Conservation (phyloP, 2,888 invertebrate genomes). For the Dicyrtoma fusca region DNA sequence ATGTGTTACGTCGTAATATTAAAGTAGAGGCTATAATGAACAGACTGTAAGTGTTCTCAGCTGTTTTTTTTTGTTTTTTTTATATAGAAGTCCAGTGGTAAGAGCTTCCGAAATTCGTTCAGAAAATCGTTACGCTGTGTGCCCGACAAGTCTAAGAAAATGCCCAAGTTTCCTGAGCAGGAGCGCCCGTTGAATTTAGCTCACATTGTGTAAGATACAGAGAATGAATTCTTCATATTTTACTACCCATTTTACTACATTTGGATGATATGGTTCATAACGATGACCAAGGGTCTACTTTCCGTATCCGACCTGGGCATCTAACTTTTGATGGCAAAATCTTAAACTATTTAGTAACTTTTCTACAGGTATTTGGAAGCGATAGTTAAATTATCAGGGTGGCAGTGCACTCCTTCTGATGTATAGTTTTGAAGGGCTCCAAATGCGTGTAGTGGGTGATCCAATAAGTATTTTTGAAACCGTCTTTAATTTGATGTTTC, state of each 20-base stretch:
- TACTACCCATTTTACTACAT: background rate
- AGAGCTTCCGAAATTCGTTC: constrained; percentile 93
- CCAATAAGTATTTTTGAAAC: too few relatives aligned
- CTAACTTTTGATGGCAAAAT: too few relatives aligned
- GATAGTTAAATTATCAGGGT: too few relatives aligned
- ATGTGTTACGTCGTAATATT: background rate
- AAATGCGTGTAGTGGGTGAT: too few relatives aligned
- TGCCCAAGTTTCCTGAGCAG: constrained; percentile 89
- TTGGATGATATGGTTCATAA: background rate
- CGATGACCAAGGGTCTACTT: background rate
- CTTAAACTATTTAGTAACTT: too few relatives aligned
- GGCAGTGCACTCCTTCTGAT: too few relatives aligned
- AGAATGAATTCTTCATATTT: background rate
- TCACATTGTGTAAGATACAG: constrained; percentile 83
- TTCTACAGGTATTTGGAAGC: too few relatives aligned
- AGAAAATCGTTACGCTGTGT: constrained; percentile 97
- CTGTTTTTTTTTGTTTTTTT: constrained; percentile 3
- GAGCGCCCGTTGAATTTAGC: constrained; percentile 93
- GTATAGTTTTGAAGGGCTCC: too few relatives aligned
- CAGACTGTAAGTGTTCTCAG: constrained; percentile 9
- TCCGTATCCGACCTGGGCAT: background rate
- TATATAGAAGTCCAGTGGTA: constrained; percentile 88
- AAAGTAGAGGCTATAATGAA: constrained; percentile 18
- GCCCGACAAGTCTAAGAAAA: constrained; percentile 80
- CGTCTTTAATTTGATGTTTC: too few relatives aligned